phyloP scores from a whole-genome alignment of 2,888 invertebrate species.

The Lasioglossum figueresi region DNA sequence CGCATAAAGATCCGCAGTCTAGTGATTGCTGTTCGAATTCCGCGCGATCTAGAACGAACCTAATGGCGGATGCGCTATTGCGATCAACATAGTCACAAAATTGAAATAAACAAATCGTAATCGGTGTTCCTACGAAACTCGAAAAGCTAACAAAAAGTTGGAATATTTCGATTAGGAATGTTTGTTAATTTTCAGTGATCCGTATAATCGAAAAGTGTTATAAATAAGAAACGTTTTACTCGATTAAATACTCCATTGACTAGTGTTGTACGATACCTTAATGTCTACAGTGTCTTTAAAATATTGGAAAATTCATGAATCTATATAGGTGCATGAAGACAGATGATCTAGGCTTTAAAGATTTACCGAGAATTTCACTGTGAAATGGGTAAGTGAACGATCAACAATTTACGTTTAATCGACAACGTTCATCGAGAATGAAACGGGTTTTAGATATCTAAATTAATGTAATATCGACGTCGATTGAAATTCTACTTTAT shows the following conservation, averaged over 20 bases:
- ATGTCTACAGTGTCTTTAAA: conserved; percentile 35
- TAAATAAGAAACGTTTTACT: not conserved
- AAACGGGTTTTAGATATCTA: not conserved
- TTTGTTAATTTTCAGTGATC: conserved; percentile 11
- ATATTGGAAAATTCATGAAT: conserved; percentile 34
- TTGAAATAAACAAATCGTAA: not conserved
- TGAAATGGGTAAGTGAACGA: conserved; percentile 3
- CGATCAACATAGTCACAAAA: not conserved
- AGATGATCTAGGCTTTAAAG: conserved; percentile 36
- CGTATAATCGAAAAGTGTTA: not conserved
- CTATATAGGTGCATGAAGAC: conserved; percentile 23
- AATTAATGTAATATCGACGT: conserved; percentile 4
- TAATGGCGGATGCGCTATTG: not conserved
- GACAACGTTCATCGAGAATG: conserved; percentile 12
- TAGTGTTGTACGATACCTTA: not conserved
- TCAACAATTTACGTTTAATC: not conserved
- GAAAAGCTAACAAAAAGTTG: not conserved
- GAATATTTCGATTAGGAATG: not conserved
- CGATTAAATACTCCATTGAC: conserved; percentile 10
- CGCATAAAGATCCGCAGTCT: too few species aligned
- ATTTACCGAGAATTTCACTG: conserved; percentile 17
- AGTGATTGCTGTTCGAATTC: not conserved
- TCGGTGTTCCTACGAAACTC: not conserved
- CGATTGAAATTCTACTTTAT: conserved; percentile 20
- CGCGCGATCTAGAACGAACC: too few species aligned